phyloP scores from a whole-genome alignment of 2,888 invertebrate species.

The Pachliopta kotzebuea region DNA sequence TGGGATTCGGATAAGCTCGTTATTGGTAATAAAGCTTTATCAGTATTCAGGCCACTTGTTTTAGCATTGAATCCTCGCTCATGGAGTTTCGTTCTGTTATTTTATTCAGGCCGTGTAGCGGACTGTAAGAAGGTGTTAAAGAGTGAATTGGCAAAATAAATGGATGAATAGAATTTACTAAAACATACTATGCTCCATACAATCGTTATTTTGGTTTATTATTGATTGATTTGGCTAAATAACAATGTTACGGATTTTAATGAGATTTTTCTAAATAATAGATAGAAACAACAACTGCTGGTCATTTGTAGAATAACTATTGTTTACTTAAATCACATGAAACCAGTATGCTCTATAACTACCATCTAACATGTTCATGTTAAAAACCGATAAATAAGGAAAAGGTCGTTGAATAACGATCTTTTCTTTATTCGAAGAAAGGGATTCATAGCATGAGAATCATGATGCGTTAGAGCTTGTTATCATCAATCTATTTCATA shows the following conservation, averaged over 20 bases:
- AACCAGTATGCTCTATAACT: too few species aligned
- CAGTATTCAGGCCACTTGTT: slow-evolving; percentile 44
- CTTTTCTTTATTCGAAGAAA: neutral
- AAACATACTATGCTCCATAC: slow-evolving; percentile 47
- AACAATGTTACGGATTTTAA: neutral
- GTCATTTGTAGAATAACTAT: too few species aligned
- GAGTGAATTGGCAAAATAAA: slow-evolving; percentile 71
- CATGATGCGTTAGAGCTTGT: neutral
- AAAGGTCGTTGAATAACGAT: too few species aligned
- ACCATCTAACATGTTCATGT: too few species aligned
- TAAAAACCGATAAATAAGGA: too few species aligned
- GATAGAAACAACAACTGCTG: neutral
- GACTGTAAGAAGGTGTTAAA: slow-evolving; percentile 75
- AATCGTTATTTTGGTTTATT: slow-evolving; percentile 59
- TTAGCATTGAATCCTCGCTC: slow-evolving; percentile 56
- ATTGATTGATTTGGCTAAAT: slow-evolving; percentile 39
- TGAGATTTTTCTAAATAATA: too few species aligned
- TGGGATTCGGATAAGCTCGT: slow-evolving; percentile 31
- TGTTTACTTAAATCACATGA: too few species aligned
- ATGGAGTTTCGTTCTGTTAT: slow-evolving; percentile 58
- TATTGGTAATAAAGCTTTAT: slow-evolving; percentile 41
- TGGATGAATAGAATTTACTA: slow-evolving; percentile 71
- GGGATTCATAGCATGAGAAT: neutral
- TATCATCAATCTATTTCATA: neutral
- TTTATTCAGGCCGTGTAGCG: slow-evolving; percentile 72